Percentiles rank a stretch among this genome's conserved stretches.
Evolutionary conservation across 2,888 invertebrate species (phyloP).

Genomic region (Tanytarsus gracilentus): DNA sequence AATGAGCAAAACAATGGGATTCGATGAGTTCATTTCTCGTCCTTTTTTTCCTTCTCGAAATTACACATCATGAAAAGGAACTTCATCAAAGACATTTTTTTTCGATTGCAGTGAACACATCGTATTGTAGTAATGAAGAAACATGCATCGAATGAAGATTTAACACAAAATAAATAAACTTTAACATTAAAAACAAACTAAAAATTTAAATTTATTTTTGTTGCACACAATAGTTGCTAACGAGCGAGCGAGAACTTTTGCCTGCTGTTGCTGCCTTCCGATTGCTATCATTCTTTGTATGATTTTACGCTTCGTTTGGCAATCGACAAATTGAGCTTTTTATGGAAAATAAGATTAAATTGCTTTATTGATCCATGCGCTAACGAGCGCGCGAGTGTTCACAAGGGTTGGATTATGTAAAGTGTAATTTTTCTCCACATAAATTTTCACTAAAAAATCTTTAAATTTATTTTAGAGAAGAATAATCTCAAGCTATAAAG

Average conservation of each 20-base stretch:
- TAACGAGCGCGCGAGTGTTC: not conserved
- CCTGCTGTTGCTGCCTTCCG: no score
- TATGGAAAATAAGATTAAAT: not conserved
- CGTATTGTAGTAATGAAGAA: not conserved
- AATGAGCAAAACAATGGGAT: constrained; percentile 8
- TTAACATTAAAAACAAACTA: no score
- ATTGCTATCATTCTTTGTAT: no score
- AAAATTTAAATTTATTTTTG: no score
- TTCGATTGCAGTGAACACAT: not conserved
- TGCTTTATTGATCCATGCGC: not conserved
- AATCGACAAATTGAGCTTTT: not conserved
- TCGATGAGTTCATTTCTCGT: constrained; percentile 21
- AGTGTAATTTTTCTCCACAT: no score
- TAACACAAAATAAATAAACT: not conserved
- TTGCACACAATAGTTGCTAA: no score
- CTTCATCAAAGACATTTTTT: constrained; percentile 17
- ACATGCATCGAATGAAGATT: not conserved
- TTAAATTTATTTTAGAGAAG: no score
- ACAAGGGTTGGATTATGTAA: no score
- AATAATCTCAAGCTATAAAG: no score
- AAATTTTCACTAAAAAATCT: no score
- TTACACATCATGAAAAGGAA: constrained; percentile 11
- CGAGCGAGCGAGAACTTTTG: no score
- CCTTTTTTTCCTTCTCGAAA: constrained; percentile 17
- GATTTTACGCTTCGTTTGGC: not conserved